A percentile compares a stretch with the other conserved stretches of the same genome.
Evolutionary conservation across 2,888 invertebrate species (phyloP).

Genomic region (Mesorhabditis spiculigera): DNA sequence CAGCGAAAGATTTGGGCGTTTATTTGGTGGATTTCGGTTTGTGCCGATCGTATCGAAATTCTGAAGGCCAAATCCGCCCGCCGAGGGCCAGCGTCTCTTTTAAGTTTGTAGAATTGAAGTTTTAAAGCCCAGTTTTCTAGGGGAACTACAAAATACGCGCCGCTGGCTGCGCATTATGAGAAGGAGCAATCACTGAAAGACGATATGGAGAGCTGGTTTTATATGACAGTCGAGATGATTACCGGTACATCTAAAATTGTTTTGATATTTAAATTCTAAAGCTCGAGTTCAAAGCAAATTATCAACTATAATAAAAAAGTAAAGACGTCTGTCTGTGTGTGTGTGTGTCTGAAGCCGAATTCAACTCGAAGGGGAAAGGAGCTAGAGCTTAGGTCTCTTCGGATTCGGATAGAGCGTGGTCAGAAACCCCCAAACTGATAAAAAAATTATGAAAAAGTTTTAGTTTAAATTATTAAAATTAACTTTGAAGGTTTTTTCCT

Average conservation of each 20-base stretch:
- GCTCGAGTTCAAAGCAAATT: too few relatives aligned
- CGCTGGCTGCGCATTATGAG: constrained; percentile 50
- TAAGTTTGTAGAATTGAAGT: constrained; percentile 18
- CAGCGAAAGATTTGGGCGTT: constrained; percentile 28
- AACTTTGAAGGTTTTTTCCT: too few relatives aligned
- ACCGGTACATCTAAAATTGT: constrained; percentile 20
- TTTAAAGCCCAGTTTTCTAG: constrained; percentile 12
- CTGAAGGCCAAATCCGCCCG: constrained; percentile 35
- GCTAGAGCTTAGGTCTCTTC: too few relatives aligned
- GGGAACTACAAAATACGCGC: constrained; percentile 52
- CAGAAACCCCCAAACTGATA: too few relatives aligned
- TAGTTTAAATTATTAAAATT: too few relatives aligned
- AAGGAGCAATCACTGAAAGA: constrained; percentile 53
- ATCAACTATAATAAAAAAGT: too few relatives aligned
- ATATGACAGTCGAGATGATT: constrained; percentile 49
- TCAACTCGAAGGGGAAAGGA: too few relatives aligned
- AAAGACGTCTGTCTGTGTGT: too few relatives aligned
- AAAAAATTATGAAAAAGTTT: too few relatives aligned
- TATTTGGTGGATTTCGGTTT: constrained; percentile 54
- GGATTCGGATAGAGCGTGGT: too few relatives aligned
- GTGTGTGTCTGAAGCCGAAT: too few relatives aligned
- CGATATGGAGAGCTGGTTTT: constrained; percentile 55
- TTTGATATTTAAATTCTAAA: background rate
- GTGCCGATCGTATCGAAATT: constrained; percentile 39
- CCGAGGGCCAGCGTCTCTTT: constrained; percentile 33